Percentiles rank a stretch among this genome's conserved stretches.
Conservation (phyloP, 2,888 invertebrate genomes). For the Steinernema carpocapsae region DNA sequence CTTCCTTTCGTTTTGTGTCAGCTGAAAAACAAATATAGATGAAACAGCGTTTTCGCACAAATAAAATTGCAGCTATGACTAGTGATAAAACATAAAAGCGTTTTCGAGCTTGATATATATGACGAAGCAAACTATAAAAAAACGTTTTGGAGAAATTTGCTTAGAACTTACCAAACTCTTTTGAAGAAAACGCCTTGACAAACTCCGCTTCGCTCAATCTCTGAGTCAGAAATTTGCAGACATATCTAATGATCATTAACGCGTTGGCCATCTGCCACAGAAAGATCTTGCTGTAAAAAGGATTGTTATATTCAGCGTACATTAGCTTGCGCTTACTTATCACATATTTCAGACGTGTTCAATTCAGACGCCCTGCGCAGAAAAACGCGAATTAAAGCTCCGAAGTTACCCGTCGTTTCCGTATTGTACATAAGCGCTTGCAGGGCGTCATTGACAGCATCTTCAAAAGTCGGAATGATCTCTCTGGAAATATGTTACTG, state of each 20-base stretch:
- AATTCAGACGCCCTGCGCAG: slow-evolving; percentile 82
- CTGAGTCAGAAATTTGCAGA: slow-evolving; percentile 87
- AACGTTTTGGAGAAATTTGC: not conserved
- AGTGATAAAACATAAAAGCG: too few species aligned
- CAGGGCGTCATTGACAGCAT: slow-evolving; percentile 79
- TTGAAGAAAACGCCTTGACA: slow-evolving; percentile 81
- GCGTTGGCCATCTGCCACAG: slow-evolving; percentile 95
- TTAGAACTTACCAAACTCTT: slow-evolving; percentile 3
- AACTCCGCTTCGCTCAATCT: slow-evolving; percentile 87
- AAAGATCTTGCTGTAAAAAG: slow-evolving; percentile 76
- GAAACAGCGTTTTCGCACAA: too few species aligned
- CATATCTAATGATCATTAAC: slow-evolving; percentile 81
- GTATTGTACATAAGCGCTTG: slow-evolving; percentile 81
- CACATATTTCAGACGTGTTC: slow-evolving; percentile 83
- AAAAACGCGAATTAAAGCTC: slow-evolving; percentile 85
- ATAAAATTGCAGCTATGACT: too few species aligned
- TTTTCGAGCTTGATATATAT: too few species aligned
- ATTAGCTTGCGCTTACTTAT: slow-evolving; percentile 76
- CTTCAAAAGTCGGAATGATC: slow-evolving; percentile 75
- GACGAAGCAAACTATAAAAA: too few species aligned
- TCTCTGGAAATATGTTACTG: slow-evolving; percentile 46
- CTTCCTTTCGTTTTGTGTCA: not conserved
- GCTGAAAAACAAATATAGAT: not conserved
- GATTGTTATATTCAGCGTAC: not conserved
- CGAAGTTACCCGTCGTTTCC: slow-evolving; percentile 85